phyloP scores from a whole-genome alignment of 2,113 vertebrate species.

The Pycnonotus jocosus region DNA sequence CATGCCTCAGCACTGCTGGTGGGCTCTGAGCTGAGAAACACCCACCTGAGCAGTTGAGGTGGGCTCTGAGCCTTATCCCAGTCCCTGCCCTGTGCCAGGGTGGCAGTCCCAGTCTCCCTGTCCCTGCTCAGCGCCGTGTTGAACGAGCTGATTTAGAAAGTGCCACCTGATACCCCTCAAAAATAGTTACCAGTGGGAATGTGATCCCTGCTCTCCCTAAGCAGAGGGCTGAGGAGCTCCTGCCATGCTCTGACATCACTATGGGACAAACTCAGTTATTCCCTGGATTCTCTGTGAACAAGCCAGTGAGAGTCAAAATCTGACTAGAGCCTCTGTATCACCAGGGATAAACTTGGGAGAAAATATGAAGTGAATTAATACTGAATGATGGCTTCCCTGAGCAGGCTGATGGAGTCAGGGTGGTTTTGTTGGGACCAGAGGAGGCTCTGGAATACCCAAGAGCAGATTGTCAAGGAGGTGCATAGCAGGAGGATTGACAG shows the following conservation, averaged over 20 bases:
- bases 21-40: neutral
- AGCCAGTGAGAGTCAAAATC: neutral
- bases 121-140: rapidly evolving
- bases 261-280: neutral
- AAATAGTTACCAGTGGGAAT: neutral
- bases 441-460: neutral
- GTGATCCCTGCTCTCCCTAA: neutral
- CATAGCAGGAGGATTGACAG: neutral
- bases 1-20: neutral
- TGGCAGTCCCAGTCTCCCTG: neutral
- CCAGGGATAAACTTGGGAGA: neutral
- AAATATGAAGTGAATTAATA: neutral
- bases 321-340: rapidly evolving
- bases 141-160: neutral
- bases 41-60: neutral
- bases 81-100: neutral
- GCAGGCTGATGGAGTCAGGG: neutral
- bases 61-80: neutral
- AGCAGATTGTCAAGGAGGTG: neutral
- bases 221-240: neutral
- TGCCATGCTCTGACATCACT: rapidly evolving
- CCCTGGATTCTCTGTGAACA: neutral
- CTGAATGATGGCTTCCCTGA: neutral
- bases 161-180: neutral
- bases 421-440: neutral